These are phyloP conservation scores for Hipparchia sbordonii DNA, from an alignment of 2,888 invertebrate species.

Conservation along the genomic window DNA sequence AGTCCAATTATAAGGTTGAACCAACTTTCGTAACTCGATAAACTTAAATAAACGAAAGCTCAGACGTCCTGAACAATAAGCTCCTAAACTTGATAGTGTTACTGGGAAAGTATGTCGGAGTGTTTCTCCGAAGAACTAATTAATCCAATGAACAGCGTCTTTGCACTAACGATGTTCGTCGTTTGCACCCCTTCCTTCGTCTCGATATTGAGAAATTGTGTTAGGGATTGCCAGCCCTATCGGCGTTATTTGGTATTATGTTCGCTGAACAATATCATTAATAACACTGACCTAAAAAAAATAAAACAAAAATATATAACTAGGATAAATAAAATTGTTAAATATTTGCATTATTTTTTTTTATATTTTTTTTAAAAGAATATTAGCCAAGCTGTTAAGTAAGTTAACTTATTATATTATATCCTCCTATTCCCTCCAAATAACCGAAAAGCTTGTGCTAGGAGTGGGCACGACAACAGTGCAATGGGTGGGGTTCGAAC, in stretches of 20 bases:
- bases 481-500: no score
- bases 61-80: slow-evolving; percentile 61
- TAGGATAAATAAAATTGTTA: no score
- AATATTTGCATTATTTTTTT: no score
- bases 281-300: neutral
- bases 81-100: slow-evolving; percentile 43
- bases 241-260: slow-evolving; percentile 1
- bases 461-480: no score
- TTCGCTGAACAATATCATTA: neutral
- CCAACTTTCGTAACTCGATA: slow-evolving; percentile 50
- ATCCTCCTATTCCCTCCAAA: no score
- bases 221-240: slow-evolving; percentile 49
- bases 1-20: slow-evolving; percentile 68
- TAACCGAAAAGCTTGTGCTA: no score
- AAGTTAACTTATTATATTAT: no score
- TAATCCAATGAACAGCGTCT: slow-evolving; percentile 78
- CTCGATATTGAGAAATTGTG: slow-evolving; percentile 62
- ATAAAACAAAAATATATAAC: neutral
- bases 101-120: slow-evolving; percentile 56
- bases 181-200: slow-evolving; percentile 62
- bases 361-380: no score
- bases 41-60: slow-evolving; percentile 68
- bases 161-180: slow-evolving; percentile 75
- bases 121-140: slow-evolving; percentile 68
- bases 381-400: no score